Evolutionary conservation across 2,113 vertebrate species (phyloP).

Genomic region (Cariama cristata): DNA sequence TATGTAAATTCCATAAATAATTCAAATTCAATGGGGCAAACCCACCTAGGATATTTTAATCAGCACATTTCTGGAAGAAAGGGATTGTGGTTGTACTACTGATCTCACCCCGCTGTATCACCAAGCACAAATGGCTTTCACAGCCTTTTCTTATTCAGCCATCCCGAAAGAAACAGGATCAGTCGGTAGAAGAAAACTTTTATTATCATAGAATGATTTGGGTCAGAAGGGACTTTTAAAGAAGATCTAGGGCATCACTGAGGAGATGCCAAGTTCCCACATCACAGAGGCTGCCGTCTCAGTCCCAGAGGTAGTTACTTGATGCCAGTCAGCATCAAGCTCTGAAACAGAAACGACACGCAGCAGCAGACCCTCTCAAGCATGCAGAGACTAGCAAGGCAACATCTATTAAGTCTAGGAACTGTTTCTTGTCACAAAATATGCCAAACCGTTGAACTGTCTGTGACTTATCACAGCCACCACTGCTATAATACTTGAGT

Average conservation of each 20-base stretch:
- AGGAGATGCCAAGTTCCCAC: constrained; percentile 34
- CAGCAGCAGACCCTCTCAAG: constrained; percentile 42
- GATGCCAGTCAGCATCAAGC: constrained; percentile 17
- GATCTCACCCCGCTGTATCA: not conserved
- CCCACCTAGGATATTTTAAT: not conserved
- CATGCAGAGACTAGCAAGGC: constrained; percentile 7
- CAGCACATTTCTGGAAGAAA: not conserved
- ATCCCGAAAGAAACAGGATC: not conserved
- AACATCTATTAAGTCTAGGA: not conserved
- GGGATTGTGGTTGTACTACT: not conserved
- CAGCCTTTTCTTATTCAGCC: not conserved
- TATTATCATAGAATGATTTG: constrained; percentile 50
- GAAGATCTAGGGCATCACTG: constrained; percentile 53
- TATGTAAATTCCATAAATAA: not conserved
- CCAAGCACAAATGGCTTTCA: not conserved
- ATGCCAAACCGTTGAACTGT: constrained; percentile 31
- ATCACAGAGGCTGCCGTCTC: not conserved
- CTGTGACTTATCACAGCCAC: constrained; percentile 32
- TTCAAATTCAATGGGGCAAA: not conserved
- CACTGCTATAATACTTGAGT: not conserved
- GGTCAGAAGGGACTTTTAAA: not conserved
- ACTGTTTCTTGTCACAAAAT: constrained; percentile 57
- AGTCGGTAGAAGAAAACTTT: constrained; percentile 34
- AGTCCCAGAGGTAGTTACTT: constrained; percentile 38
- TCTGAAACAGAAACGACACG: constrained; percentile 39